These are phyloP conservation scores for Euura saliciscinereae DNA, from an alignment of 1,140 invertebrate genomes.

Conservation along the genomic window DNA sequence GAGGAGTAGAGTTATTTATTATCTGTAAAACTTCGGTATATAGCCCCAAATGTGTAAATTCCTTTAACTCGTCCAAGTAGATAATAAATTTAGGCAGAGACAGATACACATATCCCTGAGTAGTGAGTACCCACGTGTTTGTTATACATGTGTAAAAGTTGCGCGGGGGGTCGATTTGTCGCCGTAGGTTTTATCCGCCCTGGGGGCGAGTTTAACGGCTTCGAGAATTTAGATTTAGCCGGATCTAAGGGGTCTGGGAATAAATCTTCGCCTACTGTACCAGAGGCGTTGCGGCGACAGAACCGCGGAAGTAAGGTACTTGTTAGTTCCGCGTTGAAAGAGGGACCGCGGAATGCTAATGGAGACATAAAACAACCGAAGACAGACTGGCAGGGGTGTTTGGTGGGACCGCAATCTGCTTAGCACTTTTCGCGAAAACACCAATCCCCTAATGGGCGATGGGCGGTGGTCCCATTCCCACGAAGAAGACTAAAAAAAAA, in stretches of 20 bases:
- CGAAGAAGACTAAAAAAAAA: background rate
- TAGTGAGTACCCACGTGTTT: too few relatives aligned
- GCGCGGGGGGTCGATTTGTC: background rate
- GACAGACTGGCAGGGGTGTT: background rate
- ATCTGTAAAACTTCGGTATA: too few relatives aligned
- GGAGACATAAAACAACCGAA: conserved; percentile 14
- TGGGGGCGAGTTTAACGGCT: background rate
- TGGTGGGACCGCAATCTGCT: conserved; percentile 8
- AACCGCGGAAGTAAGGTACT: conserved; percentile 1
- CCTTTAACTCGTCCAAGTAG: too few relatives aligned
- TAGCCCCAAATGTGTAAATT: too few relatives aligned
- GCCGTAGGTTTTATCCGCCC: background rate
- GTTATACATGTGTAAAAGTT: background rate
- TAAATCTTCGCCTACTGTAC: background rate
- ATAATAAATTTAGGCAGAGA: too few relatives aligned
- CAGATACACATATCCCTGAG: too few relatives aligned
- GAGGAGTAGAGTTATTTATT: too few relatives aligned
- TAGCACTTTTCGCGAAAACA: conserved; percentile 8
- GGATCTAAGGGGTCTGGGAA: background rate
- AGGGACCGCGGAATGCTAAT: conserved; percentile 11
- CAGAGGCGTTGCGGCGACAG: conserved; percentile 1
- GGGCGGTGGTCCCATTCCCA: background rate
- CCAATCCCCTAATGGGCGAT: conserved; percentile 8
- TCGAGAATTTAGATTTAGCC: conserved; percentile 3
- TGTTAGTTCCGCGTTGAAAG: background rate